A percentile compares a stretch with the other conserved stretches of the same genome.
Conservation (phyloP, 2,113 vertebrate species). For the Panurus biarmicus region DNA sequence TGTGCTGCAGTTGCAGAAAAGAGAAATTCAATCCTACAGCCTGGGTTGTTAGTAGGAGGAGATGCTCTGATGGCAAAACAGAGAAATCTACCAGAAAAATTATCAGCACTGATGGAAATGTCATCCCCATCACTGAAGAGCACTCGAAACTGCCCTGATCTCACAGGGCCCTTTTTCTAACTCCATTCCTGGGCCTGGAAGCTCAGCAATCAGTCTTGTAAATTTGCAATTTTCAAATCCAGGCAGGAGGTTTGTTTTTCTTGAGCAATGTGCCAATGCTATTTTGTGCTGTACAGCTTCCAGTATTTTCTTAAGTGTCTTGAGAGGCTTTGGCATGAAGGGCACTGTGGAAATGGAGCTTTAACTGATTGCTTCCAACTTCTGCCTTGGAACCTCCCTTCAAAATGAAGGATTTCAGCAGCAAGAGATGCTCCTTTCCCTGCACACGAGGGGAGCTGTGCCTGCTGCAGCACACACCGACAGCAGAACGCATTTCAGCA, state of each 20-base stretch:
- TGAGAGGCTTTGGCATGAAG: constrained; percentile 39
- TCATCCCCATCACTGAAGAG: background rate
- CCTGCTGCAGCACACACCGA: background rate
- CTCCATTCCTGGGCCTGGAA: background rate
- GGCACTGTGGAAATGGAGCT: background rate
- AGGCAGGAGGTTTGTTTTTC: constrained; percentile 39
- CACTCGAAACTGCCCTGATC: background rate
- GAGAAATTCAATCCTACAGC: background rate
- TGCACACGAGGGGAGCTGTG: background rate
- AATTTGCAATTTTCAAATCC: background rate
- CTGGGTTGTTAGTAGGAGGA: background rate
- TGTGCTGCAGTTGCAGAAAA: background rate
- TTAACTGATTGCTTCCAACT: constrained; percentile 1
- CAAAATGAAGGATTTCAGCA: background rate
- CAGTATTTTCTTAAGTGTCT: constrained; percentile 48
- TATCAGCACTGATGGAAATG: background rate
- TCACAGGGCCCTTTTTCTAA: background rate
- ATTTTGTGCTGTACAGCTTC: constrained; percentile 26
- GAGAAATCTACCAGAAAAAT: background rate
- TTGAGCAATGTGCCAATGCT: background rate
- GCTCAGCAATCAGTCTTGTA: background rate
- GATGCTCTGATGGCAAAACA: background rate
- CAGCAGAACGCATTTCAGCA: rapidly evolving
- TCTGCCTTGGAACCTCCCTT: background rate
- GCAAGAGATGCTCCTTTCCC: background rate